phyloP scores from a whole-genome alignment of 2,888 invertebrate genomes.

The Cacoxenus indagator region DNA sequence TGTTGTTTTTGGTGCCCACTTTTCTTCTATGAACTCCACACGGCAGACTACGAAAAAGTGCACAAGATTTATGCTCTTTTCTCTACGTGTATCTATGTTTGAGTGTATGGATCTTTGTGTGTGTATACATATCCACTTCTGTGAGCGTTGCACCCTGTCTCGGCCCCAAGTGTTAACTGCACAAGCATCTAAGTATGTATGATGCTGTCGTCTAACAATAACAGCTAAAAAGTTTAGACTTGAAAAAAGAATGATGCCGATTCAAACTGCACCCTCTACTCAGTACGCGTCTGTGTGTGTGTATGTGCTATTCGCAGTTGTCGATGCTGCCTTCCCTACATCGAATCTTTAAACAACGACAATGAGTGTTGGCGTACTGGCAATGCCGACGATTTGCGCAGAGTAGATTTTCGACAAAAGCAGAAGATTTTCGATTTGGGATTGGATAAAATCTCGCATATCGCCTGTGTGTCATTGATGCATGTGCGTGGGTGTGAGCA shows the following conservation, averaged over 20 bases:
- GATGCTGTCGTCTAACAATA: conserved; percentile 31
- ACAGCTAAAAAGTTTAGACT: conserved; percentile 13
- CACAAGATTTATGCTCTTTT: conserved; percentile 50
- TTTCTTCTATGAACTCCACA: conserved; percentile 26
- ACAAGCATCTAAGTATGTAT: conserved; percentile 21
- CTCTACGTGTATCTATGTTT: background rate
- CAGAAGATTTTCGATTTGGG: background rate
- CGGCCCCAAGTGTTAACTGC: conserved; percentile 24
- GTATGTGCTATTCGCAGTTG: background rate
- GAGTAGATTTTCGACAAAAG: background rate
- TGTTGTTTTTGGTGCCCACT: conserved; percentile 35
- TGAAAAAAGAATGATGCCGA: background rate
- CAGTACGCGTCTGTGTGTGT: background rate
- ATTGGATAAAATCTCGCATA: background rate
- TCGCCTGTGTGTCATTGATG: background rate
- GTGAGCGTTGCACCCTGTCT: background rate
- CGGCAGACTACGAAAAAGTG: conserved; percentile 50
- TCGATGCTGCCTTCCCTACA: background rate
- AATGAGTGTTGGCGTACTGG: background rate
- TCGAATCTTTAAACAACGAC: background rate
- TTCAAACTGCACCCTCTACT: background rate
- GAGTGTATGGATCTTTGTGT: conserved; percentile 8
- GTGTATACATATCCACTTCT: background rate
- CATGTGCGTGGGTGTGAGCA: background rate
- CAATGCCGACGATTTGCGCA: background rate